Percentiles rank a stretch among this genome's conserved stretches.
Conservation (phyloP, 2,113 vertebrate genomes). For the Cavia porcellus region DNA sequence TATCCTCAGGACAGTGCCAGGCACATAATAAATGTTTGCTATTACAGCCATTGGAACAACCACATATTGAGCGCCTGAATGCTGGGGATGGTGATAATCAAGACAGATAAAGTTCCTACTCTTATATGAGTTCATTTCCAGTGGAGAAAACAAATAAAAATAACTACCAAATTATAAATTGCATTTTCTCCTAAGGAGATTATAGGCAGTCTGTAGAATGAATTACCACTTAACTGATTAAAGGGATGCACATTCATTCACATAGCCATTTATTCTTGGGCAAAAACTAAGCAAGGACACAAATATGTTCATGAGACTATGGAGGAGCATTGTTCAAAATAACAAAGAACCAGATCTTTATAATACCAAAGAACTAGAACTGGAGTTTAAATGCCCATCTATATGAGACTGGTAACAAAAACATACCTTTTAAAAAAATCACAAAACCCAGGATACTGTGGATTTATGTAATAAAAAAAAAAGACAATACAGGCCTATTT, state of each 20-base stretch:
- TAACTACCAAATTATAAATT: conserved; percentile 46
- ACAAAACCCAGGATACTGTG: background rate
- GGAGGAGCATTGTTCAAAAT: background rate
- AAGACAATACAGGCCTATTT: background rate
- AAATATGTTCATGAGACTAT: conserved; percentile 34
- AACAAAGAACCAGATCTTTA: conserved; percentile 17
- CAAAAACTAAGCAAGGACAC: conserved; percentile 32
- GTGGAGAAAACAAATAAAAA: conserved; percentile 44
- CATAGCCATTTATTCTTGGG: conserved; percentile 36
- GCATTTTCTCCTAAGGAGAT: conserved; percentile 47
- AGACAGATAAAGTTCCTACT: conserved; percentile 52
- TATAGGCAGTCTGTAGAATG: conserved; percentile 29
- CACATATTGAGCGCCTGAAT: conserved; percentile 25
- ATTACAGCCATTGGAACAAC: background rate
- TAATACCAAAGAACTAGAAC: conserved; percentile 17
- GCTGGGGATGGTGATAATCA: conserved; percentile 30
- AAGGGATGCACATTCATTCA: conserved; percentile 16
- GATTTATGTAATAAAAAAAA: background rate
- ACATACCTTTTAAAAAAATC: background rate
- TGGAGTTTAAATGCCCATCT: conserved; percentile 25
- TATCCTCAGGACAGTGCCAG: background rate
- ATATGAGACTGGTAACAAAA: background rate
- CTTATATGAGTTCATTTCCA: background rate
- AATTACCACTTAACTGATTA: conserved; percentile 26
- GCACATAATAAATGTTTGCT: conserved; percentile 40